These are phyloP conservation scores for Pempheris klunzingeri DNA, from an alignment of 2,797 vertebrate genomes.

Conservation along the genomic window DNA sequence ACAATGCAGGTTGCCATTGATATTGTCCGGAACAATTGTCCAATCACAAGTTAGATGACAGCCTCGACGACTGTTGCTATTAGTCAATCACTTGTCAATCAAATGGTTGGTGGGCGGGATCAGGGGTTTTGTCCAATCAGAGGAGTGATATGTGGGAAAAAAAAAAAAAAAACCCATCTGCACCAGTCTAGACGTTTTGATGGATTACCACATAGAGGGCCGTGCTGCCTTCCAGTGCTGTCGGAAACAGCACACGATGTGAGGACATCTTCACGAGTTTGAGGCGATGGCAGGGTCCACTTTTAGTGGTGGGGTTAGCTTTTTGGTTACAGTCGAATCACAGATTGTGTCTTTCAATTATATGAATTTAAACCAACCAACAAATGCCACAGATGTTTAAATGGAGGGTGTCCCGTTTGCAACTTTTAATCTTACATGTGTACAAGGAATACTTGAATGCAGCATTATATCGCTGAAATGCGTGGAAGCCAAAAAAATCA, in stretches of 20 bases:
- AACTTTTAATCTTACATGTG: background rate
- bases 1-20: slow-evolving; percentile 72
- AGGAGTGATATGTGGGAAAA: background rate
- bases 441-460: too few relatives aligned
- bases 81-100: slow-evolving; percentile 45
- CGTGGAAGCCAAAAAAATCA: background rate
- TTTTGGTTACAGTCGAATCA: too few relatives aligned
- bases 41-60: slow-evolving; percentile 66
- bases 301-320: too few relatives aligned
- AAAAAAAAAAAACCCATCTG: too few relatives aligned
- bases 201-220: slow-evolving; percentile 30
- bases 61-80: background rate
- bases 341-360: too few relatives aligned
- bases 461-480: background rate
- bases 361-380: background rate
- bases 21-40: slow-evolving; percentile 39
- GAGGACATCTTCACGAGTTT: too few relatives aligned
- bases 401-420: background rate
- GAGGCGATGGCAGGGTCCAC: too few relatives aligned
- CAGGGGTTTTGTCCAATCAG: slow-evolving; percentile 54
- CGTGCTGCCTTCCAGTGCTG: slow-evolving; percentile 39
- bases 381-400: background rate
- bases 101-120: accelerated
- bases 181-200: slow-evolving; percentile 47
- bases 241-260: background rate